These are phyloP conservation scores for Virgularia gustaviana DNA, from an alignment of 92 coral and sea anemone genomes.

Conservation along the genomic window DNA sequence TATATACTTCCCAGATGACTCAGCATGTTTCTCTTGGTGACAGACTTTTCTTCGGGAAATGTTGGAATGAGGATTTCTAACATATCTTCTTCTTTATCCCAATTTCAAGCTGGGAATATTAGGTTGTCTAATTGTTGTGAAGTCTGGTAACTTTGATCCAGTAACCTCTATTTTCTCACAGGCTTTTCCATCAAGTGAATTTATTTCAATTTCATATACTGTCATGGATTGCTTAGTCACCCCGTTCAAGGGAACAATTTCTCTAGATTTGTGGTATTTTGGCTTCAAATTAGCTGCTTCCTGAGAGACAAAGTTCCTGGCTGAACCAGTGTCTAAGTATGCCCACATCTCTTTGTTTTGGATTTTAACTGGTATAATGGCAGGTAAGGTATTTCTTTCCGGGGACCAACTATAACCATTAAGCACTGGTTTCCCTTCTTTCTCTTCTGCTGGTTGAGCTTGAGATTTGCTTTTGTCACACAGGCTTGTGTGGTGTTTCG, in stretches of 20 bases:
- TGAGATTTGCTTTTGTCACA: conserved; percentile 46
- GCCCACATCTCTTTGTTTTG: conserved; percentile 9
- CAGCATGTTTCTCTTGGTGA: no score
- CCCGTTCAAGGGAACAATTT: conserved; percentile 45
- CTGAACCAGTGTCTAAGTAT: conserved; percentile 32
- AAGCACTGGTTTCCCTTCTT: neutral
- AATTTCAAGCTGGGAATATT: conserved; percentile 27
- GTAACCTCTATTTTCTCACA: conserved; percentile 37
- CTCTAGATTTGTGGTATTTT: conserved; percentile 17
- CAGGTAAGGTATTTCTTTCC: neutral
- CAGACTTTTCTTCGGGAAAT: no score
- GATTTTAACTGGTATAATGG: conserved; percentile 19
- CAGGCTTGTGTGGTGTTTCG: conserved; percentile 57
- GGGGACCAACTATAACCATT: neutral
- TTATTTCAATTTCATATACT: neutral
- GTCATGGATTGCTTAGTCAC: conserved; percentile 55
- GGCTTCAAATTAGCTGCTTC: conserved; percentile 36
- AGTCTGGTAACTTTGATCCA: conserved; percentile 39
- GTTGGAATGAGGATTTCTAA: no score
- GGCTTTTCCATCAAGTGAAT: conserved; percentile 36
- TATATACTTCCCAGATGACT: no score
- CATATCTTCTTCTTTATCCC: neutral
- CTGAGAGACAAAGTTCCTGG: conserved; percentile 20
- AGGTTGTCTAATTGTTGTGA: neutral
- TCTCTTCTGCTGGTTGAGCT: neutral